Evolutionary conservation across 2,113 vertebrate species (phyloP), one percentile per base, ranked within the genome.

Genomic region (Cyprinodon variegatus): DNA sequence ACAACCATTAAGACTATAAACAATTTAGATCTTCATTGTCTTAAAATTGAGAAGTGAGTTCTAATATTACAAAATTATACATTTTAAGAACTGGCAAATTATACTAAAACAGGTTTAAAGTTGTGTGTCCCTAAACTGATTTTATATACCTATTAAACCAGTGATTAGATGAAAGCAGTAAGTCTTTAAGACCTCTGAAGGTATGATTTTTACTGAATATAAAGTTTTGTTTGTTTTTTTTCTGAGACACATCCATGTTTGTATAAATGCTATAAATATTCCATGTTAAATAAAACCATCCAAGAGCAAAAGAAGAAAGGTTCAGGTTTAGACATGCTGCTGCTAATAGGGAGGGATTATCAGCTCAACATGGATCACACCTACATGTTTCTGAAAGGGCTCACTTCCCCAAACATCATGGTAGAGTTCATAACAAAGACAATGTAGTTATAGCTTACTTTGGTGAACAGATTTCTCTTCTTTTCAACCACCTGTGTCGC

Each of bases 321-420:
- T 66, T 22, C 79, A 78, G 65, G 86, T 81, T 76, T 11, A 40
- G 68, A 50, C 71, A 0, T 48, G 77, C 65, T 59, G 46, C 29
- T 15, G 50, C 37, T 40, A 0, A 59, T 37, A n/a, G 36, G 0
- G 43, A 17, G 61, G 20, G 38, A 61, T 86, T 70, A 68, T 4
- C 53, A 48, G n/a, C 62, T 79, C 63, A 62, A 39, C 60, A 63
- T 68, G n/a, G 65, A 50, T 81, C 72, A 88, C 79, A 61, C 79
- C 82, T 74, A 79, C 17, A 1, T 0, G 1, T 71, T 50, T 45
- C n/a, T 57, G 3, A 39, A 45, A 72, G n/a, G 11, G 17, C 48
- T 45, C 22, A 6, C 36, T 61, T 15, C 5, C 38, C 41, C 48
- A 62, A 60, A 22, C 9, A 7, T 57, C 50, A 57, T 6, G 50